A percentile compares a stretch with the other conserved stretches of the same genome.
Evolutionary conservation across 2,888 invertebrate species (phyloP).

Genomic region (Perizoma flavofasciatum): DNA sequence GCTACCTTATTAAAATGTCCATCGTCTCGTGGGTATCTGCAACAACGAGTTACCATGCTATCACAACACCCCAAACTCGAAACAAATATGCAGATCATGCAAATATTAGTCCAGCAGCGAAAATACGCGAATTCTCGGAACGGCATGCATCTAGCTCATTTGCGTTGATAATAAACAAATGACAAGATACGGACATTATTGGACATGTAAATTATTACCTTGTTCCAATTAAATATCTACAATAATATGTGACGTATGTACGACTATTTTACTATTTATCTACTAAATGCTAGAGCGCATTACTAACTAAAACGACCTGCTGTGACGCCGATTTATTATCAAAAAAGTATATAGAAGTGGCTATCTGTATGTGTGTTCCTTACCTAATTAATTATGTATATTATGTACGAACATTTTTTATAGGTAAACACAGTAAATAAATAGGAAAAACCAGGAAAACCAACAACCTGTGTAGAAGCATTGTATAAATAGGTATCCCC

Average conservation of each 20-base stretch:
- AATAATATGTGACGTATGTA: constrained; percentile 45
- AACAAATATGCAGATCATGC: too few relatives aligned
- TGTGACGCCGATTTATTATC: background rate
- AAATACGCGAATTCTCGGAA: constrained; percentile 44
- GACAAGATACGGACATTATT: constrained; percentile 47
- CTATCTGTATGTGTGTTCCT: too few relatives aligned
- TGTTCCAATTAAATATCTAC: constrained; percentile 60
- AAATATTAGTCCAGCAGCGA: too few relatives aligned
- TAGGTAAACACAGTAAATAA: too few relatives aligned
- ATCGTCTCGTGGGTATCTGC: too few relatives aligned
- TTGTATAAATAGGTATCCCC: too few relatives aligned
- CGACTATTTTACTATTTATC: constrained; percentile 41
- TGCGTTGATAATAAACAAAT: constrained; percentile 50
- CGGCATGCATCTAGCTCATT: constrained; percentile 46
- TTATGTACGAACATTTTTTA: too few relatives aligned
- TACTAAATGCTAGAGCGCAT: constrained; percentile 29
- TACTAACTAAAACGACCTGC: constrained; percentile 6
- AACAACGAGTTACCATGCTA: too few relatives aligned
- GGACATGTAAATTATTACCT: constrained; percentile 59
- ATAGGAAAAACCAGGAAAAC: too few relatives aligned
- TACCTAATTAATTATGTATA: background rate
- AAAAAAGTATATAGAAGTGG: background rate
- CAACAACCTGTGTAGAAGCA: too few relatives aligned
- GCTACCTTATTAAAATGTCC: too few relatives aligned
- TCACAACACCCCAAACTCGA: too few relatives aligned